Base-by-base conservation (phyloP, 1,140 invertebrate species). In the Scylla paramamosain region DNA sequence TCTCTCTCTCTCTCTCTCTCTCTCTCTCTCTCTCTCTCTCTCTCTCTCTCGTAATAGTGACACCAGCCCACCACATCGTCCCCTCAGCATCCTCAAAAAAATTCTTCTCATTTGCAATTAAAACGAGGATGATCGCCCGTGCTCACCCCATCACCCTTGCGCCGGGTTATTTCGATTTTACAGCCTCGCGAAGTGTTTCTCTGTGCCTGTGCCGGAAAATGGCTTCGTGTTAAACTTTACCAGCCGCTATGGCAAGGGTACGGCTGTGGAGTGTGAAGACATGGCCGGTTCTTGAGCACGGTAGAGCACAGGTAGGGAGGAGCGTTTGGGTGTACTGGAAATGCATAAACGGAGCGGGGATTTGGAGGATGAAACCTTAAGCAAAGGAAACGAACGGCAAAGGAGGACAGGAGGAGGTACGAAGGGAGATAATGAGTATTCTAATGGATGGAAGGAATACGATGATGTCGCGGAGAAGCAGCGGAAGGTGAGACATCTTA, bases 81-180 rank as follows among this genome's bases (percentile, higher is more conserved):
- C 52, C 52, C 52, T 59, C 52, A 59, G 52, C 52, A 59, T 59
- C 52, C 52, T 59, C 52, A 77, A 77, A 77, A 67, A 77, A 77
- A n/a, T n/a, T n/a, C 67, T 77, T 77, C 67, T 77, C 67, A 77
- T 77, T 77, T 77, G 67, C 67, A 77, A 77, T 77, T 77, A 77
- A 77, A 77, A 77, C 67, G 67, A 77, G 67, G 67, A 77, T 77
- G 67, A 77, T 77, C 67, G n/a, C 20, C 67, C n/a, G 12, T 25
- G 67, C 67, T 77, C 67, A 77, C 67, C 67, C 67, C 67, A 77
- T 77, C 67, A 77, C 67, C 52, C 67, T 77, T 20, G n/a, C 25
- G n/a, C 67, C 52, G 67, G 67, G 67, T 77, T 77, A 77, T 77
- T 77, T 77, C 67, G 67, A 77, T 77, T 77, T 77, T 77, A 77